Evolutionary conservation across 2,113 vertebrate genomes (phyloP).

Genomic region (Elachura formosa): DNA sequence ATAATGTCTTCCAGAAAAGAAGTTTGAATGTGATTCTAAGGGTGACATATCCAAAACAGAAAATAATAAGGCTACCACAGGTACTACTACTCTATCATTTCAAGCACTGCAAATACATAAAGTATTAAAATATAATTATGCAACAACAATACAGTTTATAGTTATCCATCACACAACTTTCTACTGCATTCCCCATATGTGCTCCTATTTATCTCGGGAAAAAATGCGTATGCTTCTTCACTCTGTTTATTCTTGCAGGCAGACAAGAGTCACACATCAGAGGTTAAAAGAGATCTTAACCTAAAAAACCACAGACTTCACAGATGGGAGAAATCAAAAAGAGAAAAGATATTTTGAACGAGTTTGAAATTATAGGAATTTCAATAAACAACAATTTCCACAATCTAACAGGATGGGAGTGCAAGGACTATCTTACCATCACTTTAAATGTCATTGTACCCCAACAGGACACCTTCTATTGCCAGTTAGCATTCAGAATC

Average conservation of each 20-base stretch:
- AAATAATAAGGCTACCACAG: not conserved
- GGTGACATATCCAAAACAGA: not conserved
- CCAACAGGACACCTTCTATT: not conserved
- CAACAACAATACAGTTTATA: not conserved
- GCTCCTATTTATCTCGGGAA: not conserved
- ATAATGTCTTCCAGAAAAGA: not conserved
- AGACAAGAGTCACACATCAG: not conserved
- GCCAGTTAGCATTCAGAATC: not conserved
- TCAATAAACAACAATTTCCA: not conserved
- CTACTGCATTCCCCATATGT: not conserved
- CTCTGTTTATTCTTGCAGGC: not conserved
- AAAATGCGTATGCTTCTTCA: not conserved
- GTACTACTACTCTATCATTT: not conserved
- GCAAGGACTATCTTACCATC: not conserved
- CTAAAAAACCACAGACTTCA: not conserved
- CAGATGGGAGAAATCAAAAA: not conserved
- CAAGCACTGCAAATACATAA: not conserved
- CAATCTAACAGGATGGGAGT: rapidly evolving
- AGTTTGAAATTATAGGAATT: not conserved
- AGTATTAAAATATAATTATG: not conserved
- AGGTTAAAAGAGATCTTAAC: not conserved
- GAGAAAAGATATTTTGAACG: not conserved
- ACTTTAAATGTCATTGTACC: not conserved
- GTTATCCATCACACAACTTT: not conserved
- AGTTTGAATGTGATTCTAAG: not conserved